These are phyloP conservation scores for Drosophila baimaii DNA, from an alignment of 1,140 invertebrate species.

Conservation along the genomic window DNA sequence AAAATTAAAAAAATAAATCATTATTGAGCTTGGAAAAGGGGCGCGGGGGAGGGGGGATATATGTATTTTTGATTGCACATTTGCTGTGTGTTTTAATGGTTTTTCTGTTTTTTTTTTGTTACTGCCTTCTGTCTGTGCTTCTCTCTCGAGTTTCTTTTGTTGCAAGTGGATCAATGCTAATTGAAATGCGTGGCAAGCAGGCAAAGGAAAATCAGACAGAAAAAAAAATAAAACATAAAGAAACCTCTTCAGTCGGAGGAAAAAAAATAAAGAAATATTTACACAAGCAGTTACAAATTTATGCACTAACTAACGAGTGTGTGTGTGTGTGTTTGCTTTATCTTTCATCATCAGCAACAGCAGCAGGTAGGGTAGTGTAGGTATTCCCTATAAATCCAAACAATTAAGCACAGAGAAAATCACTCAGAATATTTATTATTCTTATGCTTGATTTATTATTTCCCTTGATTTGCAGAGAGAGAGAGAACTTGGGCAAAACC, in stretches of 20 bases:
- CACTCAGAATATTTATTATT: no score
- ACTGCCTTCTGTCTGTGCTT: conserved; percentile 4
- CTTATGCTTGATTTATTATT: neutral
- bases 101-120: conserved; percentile 56
- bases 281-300: conserved; percentile 20
- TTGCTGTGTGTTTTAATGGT: conserved; percentile 6
- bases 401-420: neutral
- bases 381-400: neutral
- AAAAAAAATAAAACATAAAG: neutral
- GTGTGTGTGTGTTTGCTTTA: neutral
- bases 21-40: conserved; percentile 2
- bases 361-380: no score
- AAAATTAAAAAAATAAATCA: conserved; percentile 24
- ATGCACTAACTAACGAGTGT: neutral
- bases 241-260: conserved; percentile 14
- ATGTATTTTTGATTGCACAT: conserved; percentile 8
- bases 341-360: conserved; percentile 4
- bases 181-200: conserved; percentile 64
- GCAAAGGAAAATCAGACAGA: conserved; percentile 18
- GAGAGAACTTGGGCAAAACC: neutral
- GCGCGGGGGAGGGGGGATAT: neutral
- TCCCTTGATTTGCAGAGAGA: neutral
- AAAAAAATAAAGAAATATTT: conserved; percentile 22
- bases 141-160: conserved; percentile 28
- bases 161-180: conserved; percentile 67